Conservation (phyloP, 2,113 vertebrate species). For the Strix uralensis region DNA sequence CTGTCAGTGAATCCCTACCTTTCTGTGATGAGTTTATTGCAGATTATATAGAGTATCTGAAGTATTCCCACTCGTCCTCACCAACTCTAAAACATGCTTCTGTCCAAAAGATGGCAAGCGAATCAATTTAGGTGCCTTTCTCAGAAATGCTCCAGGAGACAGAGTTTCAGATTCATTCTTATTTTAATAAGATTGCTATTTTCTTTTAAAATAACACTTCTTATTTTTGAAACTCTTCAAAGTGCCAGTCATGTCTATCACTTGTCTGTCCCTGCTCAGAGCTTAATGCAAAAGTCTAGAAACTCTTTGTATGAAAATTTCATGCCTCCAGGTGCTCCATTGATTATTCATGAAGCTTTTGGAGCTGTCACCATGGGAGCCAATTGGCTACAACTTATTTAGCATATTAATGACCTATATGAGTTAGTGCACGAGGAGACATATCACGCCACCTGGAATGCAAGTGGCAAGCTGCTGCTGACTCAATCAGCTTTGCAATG, state of each 20-base stretch:
- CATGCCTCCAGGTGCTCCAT: conserved; percentile 76
- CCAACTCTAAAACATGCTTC: background rate
- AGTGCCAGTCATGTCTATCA: conserved; percentile 56
- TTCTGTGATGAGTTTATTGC: background rate
- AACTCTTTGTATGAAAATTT: conserved; percentile 75
- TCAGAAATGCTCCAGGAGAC: background rate
- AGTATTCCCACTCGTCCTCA: background rate
- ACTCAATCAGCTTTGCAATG: conserved; percentile 51
- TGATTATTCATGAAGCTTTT: conserved; percentile 80
- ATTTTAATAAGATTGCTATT: conserved; percentile 42
- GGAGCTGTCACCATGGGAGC: conserved; percentile 73
- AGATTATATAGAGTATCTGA: background rate
- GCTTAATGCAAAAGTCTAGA: conserved; percentile 62
- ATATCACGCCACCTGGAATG: conserved; percentile 70
- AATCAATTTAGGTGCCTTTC: background rate
- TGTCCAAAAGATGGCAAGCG: background rate
- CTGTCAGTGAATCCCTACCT: background rate
- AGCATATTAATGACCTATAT: conserved; percentile 79
- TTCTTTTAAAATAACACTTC: conserved; percentile 41
- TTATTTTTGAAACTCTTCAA: conserved; percentile 45
- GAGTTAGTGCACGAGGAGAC: conserved; percentile 66
- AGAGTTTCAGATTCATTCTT: conserved; percentile 17
- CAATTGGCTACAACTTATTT: conserved; percentile 72
- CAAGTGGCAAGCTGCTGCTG: conserved; percentile 51
- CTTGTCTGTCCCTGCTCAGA: conserved; percentile 49